phyloP scores from a whole-genome alignment of 1,140 invertebrate species.

The Leptoteleia sp. region DNA sequence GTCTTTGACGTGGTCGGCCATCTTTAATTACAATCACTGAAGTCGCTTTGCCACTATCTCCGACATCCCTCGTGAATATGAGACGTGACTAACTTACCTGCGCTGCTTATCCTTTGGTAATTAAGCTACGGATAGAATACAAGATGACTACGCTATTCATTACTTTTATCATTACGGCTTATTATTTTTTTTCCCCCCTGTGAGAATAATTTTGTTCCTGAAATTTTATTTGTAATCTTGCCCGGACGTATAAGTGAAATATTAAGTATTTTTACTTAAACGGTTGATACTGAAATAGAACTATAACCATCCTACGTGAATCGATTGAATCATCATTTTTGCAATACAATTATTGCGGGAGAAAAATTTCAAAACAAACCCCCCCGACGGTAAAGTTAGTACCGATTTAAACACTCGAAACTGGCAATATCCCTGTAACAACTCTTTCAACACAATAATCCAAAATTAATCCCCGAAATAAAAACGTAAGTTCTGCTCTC shows the following conservation, averaged over 20 bases:
- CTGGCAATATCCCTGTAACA: too few species aligned
- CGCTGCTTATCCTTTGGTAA: slow-evolving; percentile 60
- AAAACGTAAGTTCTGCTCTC: not conserved
- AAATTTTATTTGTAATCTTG: not conserved
- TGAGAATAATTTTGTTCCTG: not conserved
- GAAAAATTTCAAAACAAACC: too few species aligned
- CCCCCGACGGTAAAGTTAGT: too few species aligned
- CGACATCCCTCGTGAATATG: slow-evolving; percentile 61
- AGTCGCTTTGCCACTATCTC: slow-evolving; percentile 62
- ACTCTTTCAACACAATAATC: too few species aligned
- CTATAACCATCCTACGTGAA: too few species aligned
- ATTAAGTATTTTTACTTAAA: not conserved
- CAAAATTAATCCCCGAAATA: slow-evolving; percentile 24
- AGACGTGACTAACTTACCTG: slow-evolving; percentile 63
- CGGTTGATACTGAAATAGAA: too few species aligned
- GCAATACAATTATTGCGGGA: too few species aligned
- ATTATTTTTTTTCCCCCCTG: slow-evolving; percentile 17
- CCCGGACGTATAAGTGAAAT: not conserved
- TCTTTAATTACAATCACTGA: slow-evolving; percentile 73
- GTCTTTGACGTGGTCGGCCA: slow-evolving; percentile 56
- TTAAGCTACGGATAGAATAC: slow-evolving; percentile 62
- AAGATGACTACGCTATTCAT: slow-evolving; percentile 48
- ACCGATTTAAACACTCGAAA: too few species aligned
- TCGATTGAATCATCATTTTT: too few species aligned
- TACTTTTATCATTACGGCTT: slow-evolving; percentile 26